Base-by-base conservation (phyloP, 1,140 invertebrate species). In the Rhyzopertha dominica region DNA sequence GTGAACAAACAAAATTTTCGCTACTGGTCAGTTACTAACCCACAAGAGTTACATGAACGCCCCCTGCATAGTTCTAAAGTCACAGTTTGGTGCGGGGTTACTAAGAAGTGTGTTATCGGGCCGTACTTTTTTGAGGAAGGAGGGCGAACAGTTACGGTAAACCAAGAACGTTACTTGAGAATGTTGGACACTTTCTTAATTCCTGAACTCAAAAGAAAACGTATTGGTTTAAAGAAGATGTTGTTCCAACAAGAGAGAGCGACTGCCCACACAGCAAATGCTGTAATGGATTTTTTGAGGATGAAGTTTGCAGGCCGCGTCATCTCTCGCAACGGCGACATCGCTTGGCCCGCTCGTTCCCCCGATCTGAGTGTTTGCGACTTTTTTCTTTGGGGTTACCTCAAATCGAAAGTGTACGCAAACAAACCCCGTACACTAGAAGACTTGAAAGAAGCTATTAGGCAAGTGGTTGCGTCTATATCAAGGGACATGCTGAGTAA, bases 191-290 rank as follows among this genome's bases (percentile, higher is more conserved):
- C 39, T 28, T 47, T 47, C 17, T 18, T 41, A 13, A 31, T 20
- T 16, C 37, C 44, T 12, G 9, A 47, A 47, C 29, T 47, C 17
- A 18, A 16, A 32, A 32, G 43, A 43, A n/a, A n/a, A n/a, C n/a
- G n/a, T n/a, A 40, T 45, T 35, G 23, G 42, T 28, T n/a, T 44
- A 7, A 14, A 34, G 19, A 28, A 46, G 17, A 50, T 53, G 35
- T 57, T 43, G 47, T 68, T 61, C 37, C 59, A 70, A 32, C 62
- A 68, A 32, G 63, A 69, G 45, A 56, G 61, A 18, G 60, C 59
- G n/a, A 58, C 56, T 32, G 35, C 51, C 14, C 65, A 68, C 51
- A 65, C 47, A 35, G 13, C 25, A 9, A 39, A 62, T 65, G 43
- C 22, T 9, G 39, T 36, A 13, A 47, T 57, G 2, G 17, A 51